Evolutionary conservation across 2,797 vertebrate species (phyloP), one percentile per base, ranked within the genome.

Genomic region (Xenentodon cancila): DNA sequence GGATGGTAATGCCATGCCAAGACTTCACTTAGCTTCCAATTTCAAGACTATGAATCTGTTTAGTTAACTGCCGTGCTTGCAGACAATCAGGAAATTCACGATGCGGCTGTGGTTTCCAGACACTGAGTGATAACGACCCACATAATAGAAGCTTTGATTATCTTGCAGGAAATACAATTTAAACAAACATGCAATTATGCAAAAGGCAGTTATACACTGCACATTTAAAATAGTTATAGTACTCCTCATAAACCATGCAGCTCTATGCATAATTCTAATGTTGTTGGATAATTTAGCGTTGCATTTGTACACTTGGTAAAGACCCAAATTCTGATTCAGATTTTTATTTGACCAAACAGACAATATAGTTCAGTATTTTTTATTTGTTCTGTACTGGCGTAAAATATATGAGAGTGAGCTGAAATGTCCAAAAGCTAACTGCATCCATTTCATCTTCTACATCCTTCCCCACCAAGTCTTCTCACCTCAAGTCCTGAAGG

Each of bases 401-500:
- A 40, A 5, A 40, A 15, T 40, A 9, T 11, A 37, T 37, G 11
- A 37, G 9, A 12, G 30, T 32, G 9, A 11, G 19, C 32, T 44
- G 21, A 18, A 30, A 34, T 19, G 12, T 32, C 19, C 22, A 55
- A 5, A 27, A 60, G 53, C 30, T 9, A 67, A 32, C 45, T 52
- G 30, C 15, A 32, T 42, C 22, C 16, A 4, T 47, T 43, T 52
- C 54, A 52, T 59, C 32, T 37, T 17, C 46, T 57, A 27, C 43
- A 22, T 43, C 19, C 37, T 50, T 13, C 46, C n/a, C 52, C 43
- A 47, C 1, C 18, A 44, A 25, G 46, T 40, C 51, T 79, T 93
- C 94, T 92, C 91, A 99, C 98, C 95, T 99, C 96, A 46, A 94
- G 88, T 75, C 97, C 98, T 68, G 95, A 93, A 65, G 90, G 86